phyloP scores from a whole-genome alignment of 1,140 invertebrate genomes.

The Drosophila oshimai region DNA sequence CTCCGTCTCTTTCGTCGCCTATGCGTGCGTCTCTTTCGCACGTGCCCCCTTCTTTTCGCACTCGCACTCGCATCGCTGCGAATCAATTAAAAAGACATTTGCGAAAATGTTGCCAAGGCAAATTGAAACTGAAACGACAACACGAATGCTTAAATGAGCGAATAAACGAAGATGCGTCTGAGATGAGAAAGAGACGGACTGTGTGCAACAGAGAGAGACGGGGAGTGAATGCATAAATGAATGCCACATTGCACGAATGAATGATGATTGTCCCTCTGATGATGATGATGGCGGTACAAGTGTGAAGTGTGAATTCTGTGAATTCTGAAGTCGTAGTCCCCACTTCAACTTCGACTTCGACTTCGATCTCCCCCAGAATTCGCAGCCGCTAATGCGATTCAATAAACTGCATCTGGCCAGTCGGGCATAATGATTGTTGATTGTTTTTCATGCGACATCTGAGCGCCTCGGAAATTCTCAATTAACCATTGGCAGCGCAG shows the following conservation, averaged over 20 bases:
- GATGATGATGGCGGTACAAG: conserved; percentile 8
- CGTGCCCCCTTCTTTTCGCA: background rate
- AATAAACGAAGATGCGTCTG: conserved; percentile 40
- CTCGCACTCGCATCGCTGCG: conserved; percentile 34
- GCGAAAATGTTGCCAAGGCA: conserved; percentile 65
- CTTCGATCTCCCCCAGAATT: background rate
- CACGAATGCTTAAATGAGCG: conserved; percentile 55
- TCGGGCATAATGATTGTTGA: conserved; percentile 18
- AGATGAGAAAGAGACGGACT: background rate
- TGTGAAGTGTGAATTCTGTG: conserved; percentile 16
- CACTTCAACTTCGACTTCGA: no score
- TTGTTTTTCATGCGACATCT: conserved; percentile 9
- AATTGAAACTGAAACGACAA: conserved; percentile 62
- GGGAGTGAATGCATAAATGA: conserved; percentile 44
- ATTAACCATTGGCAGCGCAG: conserved; percentile 19
- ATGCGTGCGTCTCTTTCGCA: background rate
- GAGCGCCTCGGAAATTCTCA: background rate
- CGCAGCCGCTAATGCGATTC: conserved; percentile 23
- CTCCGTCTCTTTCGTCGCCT: background rate
- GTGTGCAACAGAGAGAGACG: background rate
- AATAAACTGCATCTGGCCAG: conserved; percentile 32
- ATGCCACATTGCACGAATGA: conserved; percentile 58
- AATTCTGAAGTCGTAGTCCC: conserved; percentile 24
- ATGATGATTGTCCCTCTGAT: conserved; percentile 37
- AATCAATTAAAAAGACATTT: conserved; percentile 77